Conservation (phyloP, 2,113 vertebrate genomes). For the Chaenogobius annularis region DNA sequence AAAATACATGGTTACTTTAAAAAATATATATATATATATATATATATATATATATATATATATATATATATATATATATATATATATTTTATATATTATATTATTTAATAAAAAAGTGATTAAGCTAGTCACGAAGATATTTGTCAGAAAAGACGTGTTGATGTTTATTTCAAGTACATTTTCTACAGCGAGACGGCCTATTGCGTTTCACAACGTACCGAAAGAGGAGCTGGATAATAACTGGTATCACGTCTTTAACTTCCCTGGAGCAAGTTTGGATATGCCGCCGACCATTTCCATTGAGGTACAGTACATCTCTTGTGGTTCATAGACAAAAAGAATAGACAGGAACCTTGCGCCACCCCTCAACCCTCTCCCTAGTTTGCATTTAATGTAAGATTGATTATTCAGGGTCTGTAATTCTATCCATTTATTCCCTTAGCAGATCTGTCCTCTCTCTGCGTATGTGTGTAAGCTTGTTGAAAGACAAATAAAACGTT, state of each 20-base stretch:
- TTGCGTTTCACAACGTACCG: slow-evolving; percentile 3
- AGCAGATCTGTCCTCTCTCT: slow-evolving; percentile 45
- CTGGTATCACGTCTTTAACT: slow-evolving; percentile 50
- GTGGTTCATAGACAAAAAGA: slow-evolving; percentile 17
- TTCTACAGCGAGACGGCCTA: neutral
- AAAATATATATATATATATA: no score
- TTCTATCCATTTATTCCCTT: slow-evolving; percentile 38
- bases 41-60: no score
- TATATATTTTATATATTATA: no score
- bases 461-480: slow-evolving; percentile 20
- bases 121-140: no score
- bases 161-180: neutral
- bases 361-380: slow-evolving; percentile 7
- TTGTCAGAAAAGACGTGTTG: no score
- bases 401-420: slow-evolving; percentile 43
- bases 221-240: slow-evolving; percentile 66
- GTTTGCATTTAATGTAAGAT: slow-evolving; percentile 34
- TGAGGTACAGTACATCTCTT: slow-evolving; percentile 32
- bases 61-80: no score
- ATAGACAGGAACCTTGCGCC: slow-evolving; percentile 1
- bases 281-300: slow-evolving; percentile 32
- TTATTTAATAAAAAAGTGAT: no score
- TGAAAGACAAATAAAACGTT: slow-evolving; percentile 68
- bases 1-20: no score
- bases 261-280: slow-evolving; percentile 58